These are phyloP conservation scores for Parauchenoglanis punctatus DNA, from an alignment of 2,797 vertebrate species.

Conservation along the genomic window DNA sequence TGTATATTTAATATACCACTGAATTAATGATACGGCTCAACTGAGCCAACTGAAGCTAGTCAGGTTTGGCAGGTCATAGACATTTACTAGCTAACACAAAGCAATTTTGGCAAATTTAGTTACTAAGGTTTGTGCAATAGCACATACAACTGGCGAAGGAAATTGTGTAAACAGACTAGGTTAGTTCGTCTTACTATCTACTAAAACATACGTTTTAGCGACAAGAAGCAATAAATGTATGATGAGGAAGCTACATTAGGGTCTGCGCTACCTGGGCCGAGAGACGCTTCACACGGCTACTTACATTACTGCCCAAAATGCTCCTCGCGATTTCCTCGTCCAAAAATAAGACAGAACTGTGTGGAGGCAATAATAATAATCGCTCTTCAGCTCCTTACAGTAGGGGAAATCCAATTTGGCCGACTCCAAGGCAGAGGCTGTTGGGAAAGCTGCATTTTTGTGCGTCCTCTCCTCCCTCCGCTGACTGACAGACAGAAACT, in stretches of 20 bases:
- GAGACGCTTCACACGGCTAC: conserved; percentile 36
- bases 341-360: neutral
- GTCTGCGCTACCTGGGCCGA: conserved; percentile 48
- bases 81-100: neutral
- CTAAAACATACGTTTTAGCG: no score
- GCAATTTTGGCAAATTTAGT: neutral
- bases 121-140: neutral
- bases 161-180: neutral
- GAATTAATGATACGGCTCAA: neutral
- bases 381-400: neutral
- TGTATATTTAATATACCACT: conserved; percentile 3
- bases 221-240: neutral
- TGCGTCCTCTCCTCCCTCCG: conserved; percentile 33
- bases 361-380: neutral
- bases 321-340: conserved; percentile 32
- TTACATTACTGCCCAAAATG: conserved; percentile 31
- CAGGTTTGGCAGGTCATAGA: conserved; percentile 17
- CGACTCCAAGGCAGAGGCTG: neutral
- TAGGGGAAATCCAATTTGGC: neutral
- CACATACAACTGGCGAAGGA: neutral
- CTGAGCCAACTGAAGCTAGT: conserved; percentile 6
- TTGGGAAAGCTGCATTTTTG: conserved; percentile 51
- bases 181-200: neutral
- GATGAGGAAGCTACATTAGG: conserved; percentile 23
- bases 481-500: conserved; percentile 41